Evolutionary conservation across 2,888 invertebrate genomes (phyloP).

Genomic region (Hedya salicella): DNA sequence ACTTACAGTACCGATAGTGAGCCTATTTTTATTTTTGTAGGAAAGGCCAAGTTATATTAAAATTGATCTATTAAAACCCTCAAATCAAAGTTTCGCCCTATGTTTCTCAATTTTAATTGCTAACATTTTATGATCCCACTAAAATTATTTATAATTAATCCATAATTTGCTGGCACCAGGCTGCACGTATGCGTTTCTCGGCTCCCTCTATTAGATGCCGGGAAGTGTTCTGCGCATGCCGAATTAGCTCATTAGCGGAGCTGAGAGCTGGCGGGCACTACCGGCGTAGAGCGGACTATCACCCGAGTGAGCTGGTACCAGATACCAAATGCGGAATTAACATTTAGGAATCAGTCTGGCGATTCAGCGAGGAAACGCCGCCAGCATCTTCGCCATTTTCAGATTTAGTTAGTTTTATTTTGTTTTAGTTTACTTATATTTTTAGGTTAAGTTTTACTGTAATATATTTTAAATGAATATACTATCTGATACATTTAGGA

Average conservation of each 20-base stretch:
- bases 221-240: slow-evolving; percentile 57
- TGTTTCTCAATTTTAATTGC: not conserved
- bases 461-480: too few species aligned
- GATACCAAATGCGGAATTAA: not conserved
- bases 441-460: too few species aligned
- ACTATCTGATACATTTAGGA: too few species aligned
- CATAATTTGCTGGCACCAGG: slow-evolving; percentile 9
- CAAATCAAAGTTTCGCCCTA: too few species aligned
- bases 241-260: slow-evolving; percentile 71
- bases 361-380: too few species aligned
- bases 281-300: slow-evolving; percentile 44
- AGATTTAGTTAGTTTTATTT: too few species aligned
- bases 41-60: too few species aligned
- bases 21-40: too few species aligned
- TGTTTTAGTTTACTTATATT: too few species aligned
- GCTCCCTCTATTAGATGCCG: slow-evolving; percentile 39
- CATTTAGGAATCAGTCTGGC: not conserved
- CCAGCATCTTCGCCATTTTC: too few species aligned
- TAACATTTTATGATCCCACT: not conserved
- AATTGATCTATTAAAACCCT: too few species aligned
- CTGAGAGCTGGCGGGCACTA: slow-evolving; percentile 46
- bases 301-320: not conserved
- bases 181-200: slow-evolving; percentile 55
- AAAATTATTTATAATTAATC: slow-evolving; percentile 21
- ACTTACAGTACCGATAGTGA: too few species aligned